phyloP scores from a whole-genome alignment of 1,140 invertebrate genomes.

The Lethocerus indicus region DNA sequence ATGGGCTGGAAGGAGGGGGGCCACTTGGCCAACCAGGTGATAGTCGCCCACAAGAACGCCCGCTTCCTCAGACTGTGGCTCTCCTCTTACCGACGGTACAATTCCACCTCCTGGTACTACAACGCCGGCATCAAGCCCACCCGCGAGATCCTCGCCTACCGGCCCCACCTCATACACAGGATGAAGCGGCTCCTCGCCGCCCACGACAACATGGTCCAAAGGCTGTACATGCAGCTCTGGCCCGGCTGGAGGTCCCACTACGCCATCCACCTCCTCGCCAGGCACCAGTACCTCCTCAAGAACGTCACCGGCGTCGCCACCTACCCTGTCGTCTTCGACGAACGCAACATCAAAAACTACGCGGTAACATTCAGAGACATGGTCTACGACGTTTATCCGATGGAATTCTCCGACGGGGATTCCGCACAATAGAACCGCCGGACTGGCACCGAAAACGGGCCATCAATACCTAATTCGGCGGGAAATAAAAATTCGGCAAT shows the following conservation, averaged over 20 bases:
- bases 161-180: constrained; percentile 10
- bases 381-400: constrained; percentile 9
- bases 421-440: no score
- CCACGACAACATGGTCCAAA: neutral
- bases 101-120: constrained; percentile 21
- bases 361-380: constrained; percentile 12
- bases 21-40: constrained; percentile 16
- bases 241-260: constrained; percentile 8
- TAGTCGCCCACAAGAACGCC: constrained; percentile 20
- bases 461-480: no score
- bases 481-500: no score
- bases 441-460: no score
- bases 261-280: constrained; percentile 9
- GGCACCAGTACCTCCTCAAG: constrained; percentile 9
- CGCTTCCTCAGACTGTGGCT: constrained; percentile 21
- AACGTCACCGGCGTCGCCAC: constrained; percentile 8
- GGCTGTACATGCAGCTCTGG: constrained; percentile 2
- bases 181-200: neutral
- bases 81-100: constrained; percentile 20
- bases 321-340: constrained; percentile 7
- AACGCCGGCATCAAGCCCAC: constrained; percentile 22
- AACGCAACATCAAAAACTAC: constrained; percentile 10
- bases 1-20: constrained; percentile 23
- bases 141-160: constrained; percentile 16
- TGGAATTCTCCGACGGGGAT: no score